A percentile compares a stretch with the other conserved stretches of the same genome.
Evolutionary conservation across 1,140 invertebrate genomes (phyloP).

Genomic region (Cydia amplana): DNA sequence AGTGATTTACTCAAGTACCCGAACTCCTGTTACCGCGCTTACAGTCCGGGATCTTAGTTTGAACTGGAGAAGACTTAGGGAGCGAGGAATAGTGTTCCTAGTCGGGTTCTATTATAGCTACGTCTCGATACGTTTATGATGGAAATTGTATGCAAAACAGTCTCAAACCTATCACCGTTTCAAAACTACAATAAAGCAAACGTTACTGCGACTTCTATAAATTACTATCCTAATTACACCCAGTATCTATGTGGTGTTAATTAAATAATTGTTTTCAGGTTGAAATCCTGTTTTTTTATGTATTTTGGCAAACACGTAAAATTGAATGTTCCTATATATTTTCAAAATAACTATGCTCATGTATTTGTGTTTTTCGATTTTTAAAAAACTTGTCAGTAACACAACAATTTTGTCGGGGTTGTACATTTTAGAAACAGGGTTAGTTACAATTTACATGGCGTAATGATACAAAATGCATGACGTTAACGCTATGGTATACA

Average conservation of each 20-base stretch:
- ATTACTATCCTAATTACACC: not conserved
- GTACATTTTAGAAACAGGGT: too few relatives aligned
- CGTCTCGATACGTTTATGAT: slow-evolving; percentile 14
- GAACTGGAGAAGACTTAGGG: not conserved
- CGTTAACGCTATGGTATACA: too few relatives aligned
- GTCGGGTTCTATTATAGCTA: not conserved
- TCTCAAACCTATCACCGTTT: slow-evolving; percentile 18
- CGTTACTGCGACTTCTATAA: not conserved
- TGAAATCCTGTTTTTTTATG: too few relatives aligned
- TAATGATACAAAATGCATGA: too few relatives aligned
- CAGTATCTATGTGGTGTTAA: not conserved
- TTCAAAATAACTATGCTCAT: too few relatives aligned
- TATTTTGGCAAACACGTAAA: too few relatives aligned
- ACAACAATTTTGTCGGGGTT: too few relatives aligned
- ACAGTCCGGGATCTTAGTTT: slow-evolving; percentile 22
- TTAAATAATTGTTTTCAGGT: not conserved
- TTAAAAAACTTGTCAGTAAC: too few relatives aligned
- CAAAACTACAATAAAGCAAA: slow-evolving; percentile 15
- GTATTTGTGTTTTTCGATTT: too few relatives aligned
- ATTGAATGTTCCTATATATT: too few relatives aligned
- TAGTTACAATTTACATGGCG: too few relatives aligned
- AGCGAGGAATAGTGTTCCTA: slow-evolving; percentile 24
- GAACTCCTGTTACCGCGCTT: slow-evolving; percentile 22
- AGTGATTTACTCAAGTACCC: slow-evolving; percentile 20
- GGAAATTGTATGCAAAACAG: slow-evolving; percentile 30